phyloP scores from a whole-genome alignment of 2,797 vertebrate species.

The Takifugu rubripes region DNA sequence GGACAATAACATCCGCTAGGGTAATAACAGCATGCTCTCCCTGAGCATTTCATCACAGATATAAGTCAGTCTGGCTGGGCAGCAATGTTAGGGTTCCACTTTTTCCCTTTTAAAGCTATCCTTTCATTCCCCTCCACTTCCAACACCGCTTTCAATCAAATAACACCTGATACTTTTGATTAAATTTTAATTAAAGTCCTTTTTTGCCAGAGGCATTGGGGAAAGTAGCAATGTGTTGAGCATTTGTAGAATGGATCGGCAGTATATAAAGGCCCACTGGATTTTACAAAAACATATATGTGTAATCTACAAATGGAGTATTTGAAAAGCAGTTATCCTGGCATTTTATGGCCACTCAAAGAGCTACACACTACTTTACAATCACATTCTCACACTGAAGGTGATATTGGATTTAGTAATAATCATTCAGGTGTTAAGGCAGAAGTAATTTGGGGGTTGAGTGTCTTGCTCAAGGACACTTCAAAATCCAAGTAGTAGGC shows the following conservation, averaged over 20 bases:
- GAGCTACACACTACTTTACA: too few species aligned
- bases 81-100: slow-evolving; percentile 31
- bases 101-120: slow-evolving; percentile 60
- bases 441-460: too few species aligned
- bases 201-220: slow-evolving; percentile 11
- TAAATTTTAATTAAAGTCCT: slow-evolving; percentile 45
- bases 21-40: slow-evolving; percentile 61
- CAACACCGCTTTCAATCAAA: slow-evolving; percentile 42
- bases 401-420: too few species aligned
- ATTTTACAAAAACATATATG: too few species aligned
- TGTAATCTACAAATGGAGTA: too few species aligned
- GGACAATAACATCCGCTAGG: slow-evolving; percentile 67
- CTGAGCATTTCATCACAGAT: slow-evolving; percentile 65
- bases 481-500: too few species aligned
- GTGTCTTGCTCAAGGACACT: too few species aligned
- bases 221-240: slow-evolving; percentile 15
- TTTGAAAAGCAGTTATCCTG: too few species aligned
- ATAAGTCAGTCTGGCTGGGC: slow-evolving; percentile 48
- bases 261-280: too few species aligned
- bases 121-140: slow-evolving; percentile 30
- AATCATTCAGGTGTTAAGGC: too few species aligned
- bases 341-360: too few species aligned
- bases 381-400: too few species aligned
- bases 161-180: slow-evolving; percentile 58
- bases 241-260: not conserved